Evolutionary conservation across 2,113 vertebrate genomes (phyloP), one percentile per base, ranked within the genome.

Genomic region (Pica pica): DNA sequence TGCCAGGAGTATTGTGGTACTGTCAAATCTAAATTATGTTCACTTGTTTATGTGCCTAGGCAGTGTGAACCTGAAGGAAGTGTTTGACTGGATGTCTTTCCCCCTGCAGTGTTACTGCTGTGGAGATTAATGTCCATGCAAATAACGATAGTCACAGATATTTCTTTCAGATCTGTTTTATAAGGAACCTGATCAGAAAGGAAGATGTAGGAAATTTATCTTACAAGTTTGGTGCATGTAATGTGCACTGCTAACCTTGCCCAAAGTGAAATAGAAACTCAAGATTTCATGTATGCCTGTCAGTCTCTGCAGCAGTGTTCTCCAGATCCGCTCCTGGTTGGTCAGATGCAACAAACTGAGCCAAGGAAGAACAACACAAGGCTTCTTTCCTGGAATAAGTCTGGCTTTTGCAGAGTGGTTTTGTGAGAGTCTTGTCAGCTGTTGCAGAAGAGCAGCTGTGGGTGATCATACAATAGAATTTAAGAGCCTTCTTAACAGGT

Each of bases 21-120:
- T 61, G 24, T 65, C 44, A 9, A 35, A 39, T 18, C 30, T 55
- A 28, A 79, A 14, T 53, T 76, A 23, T 15, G 11, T 41, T 44
- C 20, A 14, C 6, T 50, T 49, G 39, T 8, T 77, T 53, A n/a
- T n/a, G 63, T 80, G 19, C 30, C 14, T 35, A 22, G 56, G 16
- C 13, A 13, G 1, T 9, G 10, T 71, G 26, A 55, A 76, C 17
- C 67, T 71, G 20, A 59, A 68, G 37, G 35, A 59, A 59, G 14
- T 50, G 23, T 74, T 57, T 3, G 50, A 39, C 12, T 4, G 4
- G 8, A 1, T 64, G 5, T 49, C 31, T 52, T 53, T 31, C 6
- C 11, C 7, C 8, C 5, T 1, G 0, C 9, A 3, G 22, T 50
- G 13, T 30, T n/a, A 4, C 2, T 83, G 31, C 50, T 46, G 12